phyloP scores from a whole-genome alignment of 2,113 vertebrate genomes.

The Amia ocellicauda region DNA sequence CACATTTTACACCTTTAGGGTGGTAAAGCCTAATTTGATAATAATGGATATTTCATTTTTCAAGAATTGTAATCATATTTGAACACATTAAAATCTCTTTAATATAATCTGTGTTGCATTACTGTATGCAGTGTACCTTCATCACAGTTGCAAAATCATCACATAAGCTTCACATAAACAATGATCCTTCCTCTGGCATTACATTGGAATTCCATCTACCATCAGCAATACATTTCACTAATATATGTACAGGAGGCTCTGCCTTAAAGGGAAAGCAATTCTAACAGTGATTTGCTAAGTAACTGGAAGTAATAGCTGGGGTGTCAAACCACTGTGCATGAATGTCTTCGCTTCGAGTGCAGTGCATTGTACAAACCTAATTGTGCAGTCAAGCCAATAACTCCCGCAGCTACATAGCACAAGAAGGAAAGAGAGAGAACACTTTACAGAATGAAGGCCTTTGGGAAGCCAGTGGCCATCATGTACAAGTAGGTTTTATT shows the following conservation, averaged over 20 bases:
- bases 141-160: not conserved
- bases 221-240: conserved; percentile 53
- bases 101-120: no score
- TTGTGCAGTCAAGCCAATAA: conserved; percentile 33
- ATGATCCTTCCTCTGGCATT: conserved; percentile 17
- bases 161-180: conserved; percentile 25
- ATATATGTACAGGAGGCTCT: conserved; percentile 44
- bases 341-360: conserved; percentile 12
- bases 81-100: no score
- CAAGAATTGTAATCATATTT: no score
- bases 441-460: conserved; percentile 13
- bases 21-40: no score
- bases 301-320: conserved; percentile 24
- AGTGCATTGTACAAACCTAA: conserved; percentile 26
- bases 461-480: not conserved
- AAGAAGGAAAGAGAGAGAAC: not conserved
- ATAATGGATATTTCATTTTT: no score
- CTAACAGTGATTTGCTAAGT: conserved; percentile 23
- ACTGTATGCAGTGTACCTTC: no score
- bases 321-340: conserved; percentile 33
- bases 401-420: conserved; percentile 16
- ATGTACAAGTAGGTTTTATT: conserved; percentile 4
- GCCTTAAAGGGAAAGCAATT: conserved; percentile 27
- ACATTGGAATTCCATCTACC: not conserved
- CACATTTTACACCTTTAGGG: no score